Conservation (phyloP, 2,113 vertebrate genomes). For the Pampusana beccarii region DNA sequence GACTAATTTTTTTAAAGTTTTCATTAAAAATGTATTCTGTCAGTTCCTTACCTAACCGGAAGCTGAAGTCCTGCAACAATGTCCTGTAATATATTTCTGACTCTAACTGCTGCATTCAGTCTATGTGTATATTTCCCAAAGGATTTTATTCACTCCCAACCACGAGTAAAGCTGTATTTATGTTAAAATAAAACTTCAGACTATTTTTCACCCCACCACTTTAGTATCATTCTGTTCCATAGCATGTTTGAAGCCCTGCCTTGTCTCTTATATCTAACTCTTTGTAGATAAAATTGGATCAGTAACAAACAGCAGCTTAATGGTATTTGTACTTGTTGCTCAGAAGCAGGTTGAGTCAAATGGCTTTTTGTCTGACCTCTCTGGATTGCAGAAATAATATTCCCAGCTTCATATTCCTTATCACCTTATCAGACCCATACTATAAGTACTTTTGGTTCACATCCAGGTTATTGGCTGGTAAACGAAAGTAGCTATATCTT, state of each 20-base stretch:
- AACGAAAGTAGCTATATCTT: background rate
- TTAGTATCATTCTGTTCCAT: constrained; percentile 1
- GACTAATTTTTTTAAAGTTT: background rate
- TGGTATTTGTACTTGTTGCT: constrained; percentile 27
- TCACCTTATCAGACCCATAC: background rate
- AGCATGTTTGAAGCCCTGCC: constrained; percentile 10
- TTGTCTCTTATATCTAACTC: constrained; percentile 33
- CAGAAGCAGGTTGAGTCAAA: constrained; percentile 19
- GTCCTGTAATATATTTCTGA: background rate
- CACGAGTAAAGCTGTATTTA: constrained; percentile 33
- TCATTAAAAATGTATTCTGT: background rate
- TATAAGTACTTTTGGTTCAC: constrained; percentile 4
- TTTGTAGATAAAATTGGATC: constrained; percentile 43
- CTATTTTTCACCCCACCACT: background rate
- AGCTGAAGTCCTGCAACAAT: background rate
- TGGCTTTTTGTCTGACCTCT: constrained; percentile 21
- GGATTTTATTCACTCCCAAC: background rate
- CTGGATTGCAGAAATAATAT: constrained; percentile 10
- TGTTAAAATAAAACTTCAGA: constrained; percentile 22
- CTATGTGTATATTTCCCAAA: background rate
- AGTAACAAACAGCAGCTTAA: constrained; percentile 35
- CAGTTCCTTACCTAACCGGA: background rate
- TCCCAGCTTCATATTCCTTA: background rate
- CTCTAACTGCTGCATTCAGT: background rate
- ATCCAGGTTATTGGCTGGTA: background rate